Conservation (phyloP, 2,113 vertebrate genomes). For the Hippopotamus amphibius region DNA sequence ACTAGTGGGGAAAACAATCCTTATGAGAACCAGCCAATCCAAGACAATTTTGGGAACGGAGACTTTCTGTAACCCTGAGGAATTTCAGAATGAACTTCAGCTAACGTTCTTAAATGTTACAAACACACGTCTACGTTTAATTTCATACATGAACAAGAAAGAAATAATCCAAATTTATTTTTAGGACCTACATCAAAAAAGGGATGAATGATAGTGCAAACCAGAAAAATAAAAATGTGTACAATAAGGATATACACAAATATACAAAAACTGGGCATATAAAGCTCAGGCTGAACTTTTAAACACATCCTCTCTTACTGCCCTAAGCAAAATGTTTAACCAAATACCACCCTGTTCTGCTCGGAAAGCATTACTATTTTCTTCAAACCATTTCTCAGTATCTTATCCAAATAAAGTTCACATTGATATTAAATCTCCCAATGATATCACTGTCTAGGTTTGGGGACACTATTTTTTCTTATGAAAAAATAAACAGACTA, state of each 20-base stretch:
- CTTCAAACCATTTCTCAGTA: slow-evolving; percentile 31
- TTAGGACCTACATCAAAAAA: neutral
- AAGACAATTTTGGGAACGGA: neutral
- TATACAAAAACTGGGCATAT: neutral
- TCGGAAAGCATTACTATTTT: slow-evolving; percentile 47
- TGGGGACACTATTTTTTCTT: slow-evolving; percentile 12
- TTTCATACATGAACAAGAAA: neutral
- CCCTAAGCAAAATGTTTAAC: neutral
- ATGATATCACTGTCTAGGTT: neutral
- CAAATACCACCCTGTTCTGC: neutral
- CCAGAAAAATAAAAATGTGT: slow-evolving; percentile 14
- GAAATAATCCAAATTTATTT: slow-evolving; percentile 29
- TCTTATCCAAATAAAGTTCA: neutral
- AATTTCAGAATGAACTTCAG: neutral
- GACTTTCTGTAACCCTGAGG: neutral
- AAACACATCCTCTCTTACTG: neutral
- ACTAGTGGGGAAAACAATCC: neutral
- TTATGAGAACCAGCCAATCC: neutral
- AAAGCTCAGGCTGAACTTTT: slow-evolving; percentile 3
- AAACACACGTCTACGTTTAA: neutral
- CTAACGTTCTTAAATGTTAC: neutral
- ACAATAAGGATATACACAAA: neutral
- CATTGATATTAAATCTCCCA: slow-evolving; percentile 23
- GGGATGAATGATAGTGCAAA: neutral
- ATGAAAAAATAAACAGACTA: neutral